Evolutionary conservation across 2,797 vertebrate genomes (phyloP), one percentile per base, ranked within the genome.

Genomic region (Geotrypetes seraphini): DNA sequence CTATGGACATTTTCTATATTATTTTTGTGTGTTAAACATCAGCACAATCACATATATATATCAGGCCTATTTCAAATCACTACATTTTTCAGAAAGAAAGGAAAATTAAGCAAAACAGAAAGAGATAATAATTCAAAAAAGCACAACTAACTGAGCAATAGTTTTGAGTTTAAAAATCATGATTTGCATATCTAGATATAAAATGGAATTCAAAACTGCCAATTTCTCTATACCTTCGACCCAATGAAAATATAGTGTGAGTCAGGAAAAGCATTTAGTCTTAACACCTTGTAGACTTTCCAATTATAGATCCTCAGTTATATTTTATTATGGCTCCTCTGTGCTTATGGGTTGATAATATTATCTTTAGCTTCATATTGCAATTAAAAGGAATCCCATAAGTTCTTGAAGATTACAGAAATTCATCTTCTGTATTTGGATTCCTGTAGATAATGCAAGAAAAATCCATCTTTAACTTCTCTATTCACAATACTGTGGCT

Each of bases 401-500:
- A 26, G 54, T n/a, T 36, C 39, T 43, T 44, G 22, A 25, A 43
- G 43, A 34, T 31, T 38, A 47, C 45, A 10, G 17, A 47, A 16
- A 16, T n/a, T 29, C 26, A 29, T 32, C 46, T 18, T 47, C 25
- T 31, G 22, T 11, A 47, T 25, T 20, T 11, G 10, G 29, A 25
- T 53, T 29, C 43, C 11, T 47, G 25, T 25, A 38, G 37, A 18
- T 36, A 26, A 44, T 27, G 36, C 21, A 52, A 7, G 16, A 53
- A 46, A 33, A 57, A 56, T 56, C 33, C 31, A 26, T 12, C 31
- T 36, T 33, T 24, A 37, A 25, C 31, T 53, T 5, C 14, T 44
- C 11, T n/a, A n/a, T n/a, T n/a, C n/a, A n/a, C n/a, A n/a, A n/a
- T n/a, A n/a, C n/a, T n/a, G n/a, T n/a, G n/a, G n/a, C n/a, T n/a